Percentiles rank a stretch among this genome's conserved stretches.
Evolutionary conservation across 2,888 invertebrate genomes (phyloP).

Genomic region (Tromatobia lineatoria): DNA sequence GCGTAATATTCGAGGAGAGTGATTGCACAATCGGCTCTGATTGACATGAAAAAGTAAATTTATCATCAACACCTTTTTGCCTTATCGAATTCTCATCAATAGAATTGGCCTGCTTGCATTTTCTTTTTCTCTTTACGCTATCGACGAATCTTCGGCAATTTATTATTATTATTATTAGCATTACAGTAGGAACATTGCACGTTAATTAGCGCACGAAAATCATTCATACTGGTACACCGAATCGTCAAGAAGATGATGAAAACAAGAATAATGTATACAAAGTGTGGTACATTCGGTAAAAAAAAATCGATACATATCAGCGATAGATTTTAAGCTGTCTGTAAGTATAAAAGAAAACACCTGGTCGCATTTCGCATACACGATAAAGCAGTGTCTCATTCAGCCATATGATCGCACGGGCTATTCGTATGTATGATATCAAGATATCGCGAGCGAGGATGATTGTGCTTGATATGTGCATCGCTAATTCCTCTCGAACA

Average conservation of each 20-base stretch:
- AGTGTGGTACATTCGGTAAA: constrained; percentile 54
- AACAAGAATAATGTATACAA: constrained; percentile 37
- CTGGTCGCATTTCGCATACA: constrained; percentile 65
- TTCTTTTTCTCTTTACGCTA: background rate
- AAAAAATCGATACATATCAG: constrained; percentile 77
- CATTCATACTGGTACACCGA: constrained; percentile 27
- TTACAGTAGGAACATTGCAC: constrained; percentile 41
- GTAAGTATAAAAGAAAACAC: constrained; percentile 55
- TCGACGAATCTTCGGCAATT: constrained; percentile 15
- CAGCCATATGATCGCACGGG: background rate
- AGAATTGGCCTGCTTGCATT: constrained; percentile 13
- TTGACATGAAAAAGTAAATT: constrained; percentile 1
- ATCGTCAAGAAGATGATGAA: constrained; percentile 11
- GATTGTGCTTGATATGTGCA: constrained; percentile 7
- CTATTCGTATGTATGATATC: background rate
- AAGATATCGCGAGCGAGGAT: constrained; percentile 16
- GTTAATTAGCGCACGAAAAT: constrained; percentile 52
- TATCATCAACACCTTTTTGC: constrained; percentile 59
- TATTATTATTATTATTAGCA: constrained; percentile 25
- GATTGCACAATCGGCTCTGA: constrained; percentile 15
- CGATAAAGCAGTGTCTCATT: background rate
- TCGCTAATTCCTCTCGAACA: constrained; percentile 9
- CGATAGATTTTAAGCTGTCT: constrained; percentile 74
- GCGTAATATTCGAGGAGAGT: background rate
- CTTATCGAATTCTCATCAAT: constrained; percentile 53